These are phyloP conservation scores for Megaceryle torquata DNA, from an alignment of 2,113 vertebrate species.

Conservation along the genomic window DNA sequence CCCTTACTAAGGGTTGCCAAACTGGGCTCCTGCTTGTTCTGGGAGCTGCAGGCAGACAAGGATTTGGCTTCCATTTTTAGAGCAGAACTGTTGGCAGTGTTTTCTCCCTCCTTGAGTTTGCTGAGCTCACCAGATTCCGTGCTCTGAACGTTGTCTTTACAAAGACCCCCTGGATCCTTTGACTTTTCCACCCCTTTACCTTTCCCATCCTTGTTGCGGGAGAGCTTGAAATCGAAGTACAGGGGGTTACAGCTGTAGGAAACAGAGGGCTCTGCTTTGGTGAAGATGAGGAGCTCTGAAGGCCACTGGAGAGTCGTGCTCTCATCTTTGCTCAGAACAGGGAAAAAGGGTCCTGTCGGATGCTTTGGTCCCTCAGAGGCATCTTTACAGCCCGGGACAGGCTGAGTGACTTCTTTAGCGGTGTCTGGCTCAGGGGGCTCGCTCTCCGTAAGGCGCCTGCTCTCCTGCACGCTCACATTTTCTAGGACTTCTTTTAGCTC, in stretches of 20 bases:
- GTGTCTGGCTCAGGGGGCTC: background rate
- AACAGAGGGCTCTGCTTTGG: conserved; percentile 88
- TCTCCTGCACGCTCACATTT: conserved; percentile 44
- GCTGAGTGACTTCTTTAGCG: conserved; percentile 53
- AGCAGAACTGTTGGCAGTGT: background rate
- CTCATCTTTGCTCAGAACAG: conserved; percentile 95
- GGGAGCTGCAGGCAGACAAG: conserved; percentile 18
- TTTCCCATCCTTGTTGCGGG: conserved; percentile 87
- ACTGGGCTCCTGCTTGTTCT: conserved; percentile 48
- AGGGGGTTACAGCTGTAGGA: conserved; percentile 98
- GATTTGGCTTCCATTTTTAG: conserved; percentile 42
- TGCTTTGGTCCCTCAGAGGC: conserved; percentile 82
- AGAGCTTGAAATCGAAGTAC: conserved; percentile 97
- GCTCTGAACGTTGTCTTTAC: conserved; percentile 42
- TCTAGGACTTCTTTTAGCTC: conserved; percentile 51
- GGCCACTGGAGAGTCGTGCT: conserved; percentile 98
- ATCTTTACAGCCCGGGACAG: conserved; percentile 55
- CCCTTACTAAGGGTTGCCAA: background rate
- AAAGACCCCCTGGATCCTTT: conserved; percentile 43
- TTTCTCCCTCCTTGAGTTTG: conserved; percentile 55
- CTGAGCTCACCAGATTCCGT: conserved; percentile 38
- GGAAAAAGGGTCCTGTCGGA: conserved; percentile 89
- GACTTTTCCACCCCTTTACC: conserved; percentile 72
- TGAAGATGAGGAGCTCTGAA: conserved; percentile 94
- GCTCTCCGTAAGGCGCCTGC: background rate